phyloP scores from a whole-genome alignment of 2,888 invertebrate species.

The Tiliacea aurago region DNA sequence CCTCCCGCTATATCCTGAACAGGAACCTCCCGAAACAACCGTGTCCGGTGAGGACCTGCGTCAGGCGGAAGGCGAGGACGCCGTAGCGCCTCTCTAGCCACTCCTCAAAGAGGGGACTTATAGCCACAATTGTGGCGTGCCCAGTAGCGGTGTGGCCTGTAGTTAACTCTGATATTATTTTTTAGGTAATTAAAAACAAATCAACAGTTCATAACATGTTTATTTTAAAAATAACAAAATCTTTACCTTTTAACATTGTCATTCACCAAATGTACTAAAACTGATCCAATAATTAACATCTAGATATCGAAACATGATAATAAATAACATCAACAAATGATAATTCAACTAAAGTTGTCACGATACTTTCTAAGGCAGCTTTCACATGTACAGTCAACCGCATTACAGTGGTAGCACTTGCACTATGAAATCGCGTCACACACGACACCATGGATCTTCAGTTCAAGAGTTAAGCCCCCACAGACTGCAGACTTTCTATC shows the following conservation, averaged over 20 bases:
- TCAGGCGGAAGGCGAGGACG: too few relatives aligned
- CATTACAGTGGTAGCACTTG: background rate
- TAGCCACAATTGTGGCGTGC: too few relatives aligned
- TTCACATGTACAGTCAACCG: background rate
- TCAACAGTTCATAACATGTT: slow-evolving; percentile 36
- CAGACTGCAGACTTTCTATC: too few relatives aligned
- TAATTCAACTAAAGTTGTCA: slow-evolving; percentile 21
- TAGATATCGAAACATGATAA: slow-evolving; percentile 48
- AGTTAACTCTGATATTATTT: background rate
- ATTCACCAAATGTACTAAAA: slow-evolving; percentile 40
- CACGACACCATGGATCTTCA: too few relatives aligned
- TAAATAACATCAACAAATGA: slow-evolving; percentile 33
- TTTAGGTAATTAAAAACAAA: slow-evolving; percentile 5
- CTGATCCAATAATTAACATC: slow-evolving; percentile 36
- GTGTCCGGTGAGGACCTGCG: too few relatives aligned
- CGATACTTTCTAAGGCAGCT: too few relatives aligned
- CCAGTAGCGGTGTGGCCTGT: background rate
- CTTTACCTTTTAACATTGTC: slow-evolving; percentile 18
- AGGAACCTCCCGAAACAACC: too few relatives aligned
- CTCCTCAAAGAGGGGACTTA: too few relatives aligned
- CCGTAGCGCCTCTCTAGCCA: too few relatives aligned
- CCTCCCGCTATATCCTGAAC: too few relatives aligned
- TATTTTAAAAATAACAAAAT: slow-evolving; percentile 47
- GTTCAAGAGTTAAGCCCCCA: too few relatives aligned
- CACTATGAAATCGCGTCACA: background rate